Conservation (phyloP, 2,797 vertebrate genomes). For the Chloroceryle amazona region DNA sequence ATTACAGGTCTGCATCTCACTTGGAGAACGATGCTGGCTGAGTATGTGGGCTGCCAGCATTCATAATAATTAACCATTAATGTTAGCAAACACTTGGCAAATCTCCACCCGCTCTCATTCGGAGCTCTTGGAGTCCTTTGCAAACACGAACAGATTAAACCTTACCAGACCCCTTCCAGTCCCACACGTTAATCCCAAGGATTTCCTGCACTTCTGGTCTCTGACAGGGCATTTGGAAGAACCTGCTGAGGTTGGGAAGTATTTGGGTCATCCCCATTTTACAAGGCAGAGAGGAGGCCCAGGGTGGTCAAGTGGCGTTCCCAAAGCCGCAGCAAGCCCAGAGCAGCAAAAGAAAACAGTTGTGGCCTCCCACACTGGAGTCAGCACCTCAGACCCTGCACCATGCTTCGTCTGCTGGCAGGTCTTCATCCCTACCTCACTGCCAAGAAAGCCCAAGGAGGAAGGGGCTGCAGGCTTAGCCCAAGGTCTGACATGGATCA, state of each 20-base stretch:
- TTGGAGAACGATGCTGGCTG: neutral
- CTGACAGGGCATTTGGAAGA: neutral
- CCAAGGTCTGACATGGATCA: neutral
- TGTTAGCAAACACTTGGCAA: slow-evolving; percentile 67
- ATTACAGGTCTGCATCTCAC: slow-evolving; percentile 31
- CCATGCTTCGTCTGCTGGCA: neutral
- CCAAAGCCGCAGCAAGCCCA: accelerated
- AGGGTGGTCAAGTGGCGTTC: neutral
- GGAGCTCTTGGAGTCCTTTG: neutral
- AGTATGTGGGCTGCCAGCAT: slow-evolving; percentile 25
- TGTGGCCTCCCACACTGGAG: neutral
- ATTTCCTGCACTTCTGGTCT: neutral
- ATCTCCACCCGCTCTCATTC: slow-evolving; percentile 15
- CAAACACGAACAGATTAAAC: slow-evolving; percentile 21
- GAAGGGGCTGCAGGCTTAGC: neutral
- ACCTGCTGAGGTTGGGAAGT: accelerated
- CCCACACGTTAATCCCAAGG: neutral
- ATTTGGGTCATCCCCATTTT: neutral
- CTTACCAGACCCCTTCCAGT: slow-evolving; percentile 9
- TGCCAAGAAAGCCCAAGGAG: neutral
- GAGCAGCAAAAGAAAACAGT: accelerated
- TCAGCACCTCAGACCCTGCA: neutral
- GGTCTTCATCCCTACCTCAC: neutral
- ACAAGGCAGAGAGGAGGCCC: neutral
- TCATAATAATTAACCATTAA: slow-evolving; percentile 64